phyloP scores from a whole-genome alignment of 2,113 vertebrate species.

The Gasterosteus nipponicus region DNA sequence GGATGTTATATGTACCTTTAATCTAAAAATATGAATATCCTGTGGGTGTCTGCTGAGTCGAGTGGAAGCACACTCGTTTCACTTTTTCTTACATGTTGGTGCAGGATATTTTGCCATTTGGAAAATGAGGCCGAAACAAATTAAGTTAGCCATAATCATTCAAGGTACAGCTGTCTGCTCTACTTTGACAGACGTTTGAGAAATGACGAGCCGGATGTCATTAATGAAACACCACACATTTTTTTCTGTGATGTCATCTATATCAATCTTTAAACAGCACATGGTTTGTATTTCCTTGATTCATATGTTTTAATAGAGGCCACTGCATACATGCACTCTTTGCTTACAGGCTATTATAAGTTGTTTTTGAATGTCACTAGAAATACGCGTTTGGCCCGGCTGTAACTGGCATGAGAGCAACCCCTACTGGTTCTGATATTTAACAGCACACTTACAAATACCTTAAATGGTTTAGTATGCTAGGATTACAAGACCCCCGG shows the following conservation, averaged over 20 bases:
- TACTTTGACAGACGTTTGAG: background rate
- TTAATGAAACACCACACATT: background rate
- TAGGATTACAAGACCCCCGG: background rate
- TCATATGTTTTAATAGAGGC: background rate
- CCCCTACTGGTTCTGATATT: conserved; percentile 54
- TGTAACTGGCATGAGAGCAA: conserved; percentile 51
- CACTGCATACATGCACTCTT: background rate
- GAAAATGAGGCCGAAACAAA: conserved; percentile 2
- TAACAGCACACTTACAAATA: background rate
- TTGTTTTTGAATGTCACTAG: background rate
- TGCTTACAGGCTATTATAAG: background rate
- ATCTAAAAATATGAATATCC: conserved; percentile 37
- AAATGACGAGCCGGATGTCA: background rate
- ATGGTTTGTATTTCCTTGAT: background rate
- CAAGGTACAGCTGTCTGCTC: background rate
- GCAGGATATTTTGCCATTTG: background rate
- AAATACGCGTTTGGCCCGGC: background rate
- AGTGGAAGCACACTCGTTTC: conserved; percentile 26
- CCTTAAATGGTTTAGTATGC: background rate
- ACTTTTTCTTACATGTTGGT: conserved; percentile 15
- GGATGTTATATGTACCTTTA: conserved; percentile 31
- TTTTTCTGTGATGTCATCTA: background rate
- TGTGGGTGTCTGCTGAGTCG: conserved; percentile 38
- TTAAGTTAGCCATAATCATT: background rate
- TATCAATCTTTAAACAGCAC: background rate